phyloP scores from a whole-genome alignment of 2,797 vertebrate genomes.

The Alectoris magna region DNA sequence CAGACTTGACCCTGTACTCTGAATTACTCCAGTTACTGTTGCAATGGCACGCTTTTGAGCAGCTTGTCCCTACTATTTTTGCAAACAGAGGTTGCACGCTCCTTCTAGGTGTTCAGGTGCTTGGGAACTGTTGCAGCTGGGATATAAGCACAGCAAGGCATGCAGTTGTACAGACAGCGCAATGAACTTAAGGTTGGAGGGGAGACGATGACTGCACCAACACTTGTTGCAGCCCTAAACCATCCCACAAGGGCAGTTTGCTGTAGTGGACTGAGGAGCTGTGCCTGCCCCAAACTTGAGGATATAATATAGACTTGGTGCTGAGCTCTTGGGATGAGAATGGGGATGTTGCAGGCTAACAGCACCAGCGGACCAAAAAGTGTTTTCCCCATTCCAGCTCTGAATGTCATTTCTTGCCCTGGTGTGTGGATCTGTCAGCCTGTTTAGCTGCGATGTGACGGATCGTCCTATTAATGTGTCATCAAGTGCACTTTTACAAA shows the following conservation, averaged over 20 bases:
- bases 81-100: not conserved
- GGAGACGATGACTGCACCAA: not conserved
- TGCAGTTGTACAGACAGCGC: accelerated
- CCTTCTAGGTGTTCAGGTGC: not conserved
- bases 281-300: not conserved
- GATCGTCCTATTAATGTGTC: conserved; percentile 78
- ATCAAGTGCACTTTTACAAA: conserved; percentile 72
- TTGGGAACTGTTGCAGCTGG: not conserved
- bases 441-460: conserved; percentile 72
- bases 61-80: not conserved
- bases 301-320: not conserved
- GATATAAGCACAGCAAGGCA: not conserved
- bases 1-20: not conserved
- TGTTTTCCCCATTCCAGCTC: not conserved
- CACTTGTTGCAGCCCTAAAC: not conserved
- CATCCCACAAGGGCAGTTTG: not conserved
- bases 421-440: conserved; percentile 67
- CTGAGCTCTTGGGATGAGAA: not conserved
- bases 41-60: not conserved
- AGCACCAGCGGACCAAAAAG: not conserved
- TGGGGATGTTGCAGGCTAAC: not conserved
- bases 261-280: no score
- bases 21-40: accelerated
- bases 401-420: conserved; percentile 26
- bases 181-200: not conserved